Conservation (phyloP, 2,113 vertebrate species). For the Dolichotis patagonum region DNA sequence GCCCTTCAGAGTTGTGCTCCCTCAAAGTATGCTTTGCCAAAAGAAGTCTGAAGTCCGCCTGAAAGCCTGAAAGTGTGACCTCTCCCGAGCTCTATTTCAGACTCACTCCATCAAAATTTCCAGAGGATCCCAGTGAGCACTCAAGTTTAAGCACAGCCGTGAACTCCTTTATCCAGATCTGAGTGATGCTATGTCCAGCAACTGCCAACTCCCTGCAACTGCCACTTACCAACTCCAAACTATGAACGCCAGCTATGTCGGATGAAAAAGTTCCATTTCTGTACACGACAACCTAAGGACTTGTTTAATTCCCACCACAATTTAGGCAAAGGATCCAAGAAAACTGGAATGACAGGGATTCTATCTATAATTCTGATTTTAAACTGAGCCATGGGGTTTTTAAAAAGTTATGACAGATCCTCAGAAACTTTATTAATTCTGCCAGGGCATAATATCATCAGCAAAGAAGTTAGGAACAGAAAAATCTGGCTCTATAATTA, state of each 20-base stretch:
- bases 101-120: neutral
- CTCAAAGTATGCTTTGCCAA: neutral
- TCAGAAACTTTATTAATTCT: conserved; percentile 51
- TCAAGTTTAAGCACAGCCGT: neutral
- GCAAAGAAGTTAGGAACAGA: conserved; percentile 51
- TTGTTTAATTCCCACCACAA: neutral
- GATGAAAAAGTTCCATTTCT: neutral
- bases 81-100: neutral
- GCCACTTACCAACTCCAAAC: neutral
- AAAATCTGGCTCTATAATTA: conserved; percentile 62
- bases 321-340: neutral
- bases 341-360: neutral
- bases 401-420: neutral
- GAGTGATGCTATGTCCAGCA: neutral
- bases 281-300: neutral
- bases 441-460: conserved; percentile 18
- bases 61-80: neutral
- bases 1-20: neutral
- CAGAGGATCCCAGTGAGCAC: neutral
- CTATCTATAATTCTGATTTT: neutral
- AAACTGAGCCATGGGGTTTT: neutral
- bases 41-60: neutral
- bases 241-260: conserved; percentile 20
- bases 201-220: neutral
- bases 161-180: neutral